Evolutionary conservation across 2,888 invertebrate species (phyloP), one percentile per base, ranked within the genome.

Genomic region (Mythimna loreyi): DNA sequence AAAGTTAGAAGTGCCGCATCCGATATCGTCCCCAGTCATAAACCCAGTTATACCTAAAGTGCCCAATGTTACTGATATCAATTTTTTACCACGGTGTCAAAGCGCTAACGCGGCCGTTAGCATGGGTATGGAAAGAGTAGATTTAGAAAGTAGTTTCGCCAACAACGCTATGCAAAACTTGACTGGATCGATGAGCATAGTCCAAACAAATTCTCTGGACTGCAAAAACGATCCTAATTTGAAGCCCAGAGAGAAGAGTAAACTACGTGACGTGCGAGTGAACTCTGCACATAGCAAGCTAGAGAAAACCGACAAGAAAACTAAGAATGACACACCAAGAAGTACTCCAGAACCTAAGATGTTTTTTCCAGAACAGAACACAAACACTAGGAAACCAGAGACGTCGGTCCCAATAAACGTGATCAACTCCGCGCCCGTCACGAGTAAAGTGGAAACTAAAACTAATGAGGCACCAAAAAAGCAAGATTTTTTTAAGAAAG

Each of bases 401-500:
- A 92, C 93, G 82, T 91, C 95, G 55, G 93, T 96, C 89, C 92
- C 94, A 78, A 93, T 92, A 90, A 92, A 96, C 87, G 94, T 96
- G 1, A 96, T 95, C 33, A 96, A 95, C 81, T 91, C 94, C 0
- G 90, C 87, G 30, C 85, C 93, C n/a, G 89, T 93, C 23, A 90
- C 92, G 0, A 91, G 87, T 78, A 96, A 96, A 85, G 88, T 88
- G 2, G 96, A 96, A 21, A 85, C 91, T 0, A 96, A 96, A 85
- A 75, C 85, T 0, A 90, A 86, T 11, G 96, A 96, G 70, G 91
- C 93, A 11, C 93, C 94, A 1, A 96, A 96, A 77, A 96, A 96
- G 67, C 96, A 95, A 86, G 96, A 96, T 89, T 94, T 93, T 93
- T 96, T 92, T 90, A 96, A 96, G 91, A 96, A 96, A 75, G 95